Base-by-base conservation (phyloP, 2,888 invertebrate genomes). In the Harpalus rubripes region DNA sequence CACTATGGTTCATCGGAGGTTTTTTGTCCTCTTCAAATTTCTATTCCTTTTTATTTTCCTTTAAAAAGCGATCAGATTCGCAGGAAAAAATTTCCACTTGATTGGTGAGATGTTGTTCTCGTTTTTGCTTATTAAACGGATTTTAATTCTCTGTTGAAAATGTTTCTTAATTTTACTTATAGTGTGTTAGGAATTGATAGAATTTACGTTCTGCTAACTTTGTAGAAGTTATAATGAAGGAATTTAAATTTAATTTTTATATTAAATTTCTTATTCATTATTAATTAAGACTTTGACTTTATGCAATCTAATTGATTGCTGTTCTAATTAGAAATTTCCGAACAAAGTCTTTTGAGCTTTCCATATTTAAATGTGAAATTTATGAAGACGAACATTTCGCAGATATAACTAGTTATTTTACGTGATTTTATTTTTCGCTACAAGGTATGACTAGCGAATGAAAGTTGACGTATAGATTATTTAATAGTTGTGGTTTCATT, bases 11-110 rank as follows among this genome's bases (percentile, higher is more conserved):
- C 65, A 84, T 76, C 26, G 78, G 56, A 44, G 22, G 15, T 63
- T 83, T 84, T 84, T 74, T 82, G 52, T 74, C 18, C 74, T 74
- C 68, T 68, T 81, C 82, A 72, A 82, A 82, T 74, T 72, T 82
- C 82, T 74, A 82, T 72, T 81, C 81, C 52, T 81, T 81, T 74
- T 78, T 78, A 63, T 84, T 78, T 78, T 52, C 52, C 41, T 15
- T 65, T 59, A 52, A 76, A 82, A 84, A 78, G 52, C 56, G 78
- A 84, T 84, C 76, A 78, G 63, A 22, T 63, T 76, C 61, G 76
- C 83, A 83, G 76, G 61, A 83, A 68, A 84, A 74, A 84, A 76
- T 41, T 61, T 84, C 61, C 59, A 26, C 76, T 72, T 74, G 61
- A 84, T 84, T 84, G 58, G 56, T 56, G 72, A 68, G 81, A 72